Evolutionary conservation across 2,113 vertebrate species (phyloP), one percentile per base, ranked within the genome.

Genomic region (Salvelinus fontinalis): DNA sequence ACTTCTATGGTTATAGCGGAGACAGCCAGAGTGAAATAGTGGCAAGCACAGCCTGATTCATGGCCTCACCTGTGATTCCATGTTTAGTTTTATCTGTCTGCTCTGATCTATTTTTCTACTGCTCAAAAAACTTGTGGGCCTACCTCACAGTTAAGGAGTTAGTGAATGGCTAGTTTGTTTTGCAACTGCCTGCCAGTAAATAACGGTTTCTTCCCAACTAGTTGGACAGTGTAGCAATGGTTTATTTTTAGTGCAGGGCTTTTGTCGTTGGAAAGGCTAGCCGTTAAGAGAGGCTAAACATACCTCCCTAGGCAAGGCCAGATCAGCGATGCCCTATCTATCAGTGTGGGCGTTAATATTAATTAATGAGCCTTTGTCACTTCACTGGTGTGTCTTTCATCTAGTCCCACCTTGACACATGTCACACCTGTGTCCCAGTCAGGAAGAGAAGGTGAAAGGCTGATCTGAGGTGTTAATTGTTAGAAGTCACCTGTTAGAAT

Each of bases 381-480:
- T 54, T 74, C 81, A 69, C 80, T 76, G 75, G 86, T 80, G 83
- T 91, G 86, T 81, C 77, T 91, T 90, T 88, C 85, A 88, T 90
- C 87, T 78, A 86, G 89, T 91, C 86, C 84, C 90, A 89, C 91
- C n/a, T 84, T 73, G 81, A 68, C 75, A 54, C 85, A 84, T 73
- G 57, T 90, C 81, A 85, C 87, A 90, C 89, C 84, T 79, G 34
- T 11, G 70, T 80, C 80, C 85, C 81, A 83, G 82, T 86, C 81
- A 83, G 82, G 79, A 86, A 78, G 75, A 70, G 67, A 76, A 83
- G 87, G 82, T 83, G 86, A 91, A 80, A 87, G 82, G 73, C 75
- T 86, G 83, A 64, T 77, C 77, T 82, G 87, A 93, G 84, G 90
- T 92, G 86, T 86, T 93, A 94, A 92, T 88, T 88, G 85, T 88